Evolutionary conservation across 2,888 invertebrate species (phyloP), one percentile per base, ranked within the genome.

Genomic region (Entomobrya multifasciata): DNA sequence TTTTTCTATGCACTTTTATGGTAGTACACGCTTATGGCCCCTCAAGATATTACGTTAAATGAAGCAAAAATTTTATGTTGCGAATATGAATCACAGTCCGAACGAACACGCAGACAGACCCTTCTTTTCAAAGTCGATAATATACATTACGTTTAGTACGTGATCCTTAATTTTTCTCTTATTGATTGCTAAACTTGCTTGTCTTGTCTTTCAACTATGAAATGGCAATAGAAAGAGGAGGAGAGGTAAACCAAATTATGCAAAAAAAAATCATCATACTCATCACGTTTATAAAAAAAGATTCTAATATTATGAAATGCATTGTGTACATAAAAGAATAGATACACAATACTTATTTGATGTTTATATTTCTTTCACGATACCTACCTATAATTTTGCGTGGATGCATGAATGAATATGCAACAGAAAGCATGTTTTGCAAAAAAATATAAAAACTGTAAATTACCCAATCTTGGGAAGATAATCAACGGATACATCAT

Each of bases 131-230:
- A 78, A 78, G 15, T 52, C 55, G 52, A 57, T 55, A 60, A n/a
- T n/a, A n/a, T n/a, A n/a, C n/a, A n/a, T n/a, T n/a, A n/a, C n/a
- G n/a, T n/a, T n/a, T 6, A 6, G n/a, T 52, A 76, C 36, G 30
- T 11, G 52, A 22, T 76, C 74, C 36, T 52, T 55, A 36, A 55
- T 55, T 76, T n/a, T 55, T 55, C 55, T 76, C 36, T 76, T 76
- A 76, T 76, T 55, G 74, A 76, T 76, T 55, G 74, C 55, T 60
- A 80, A 72, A 80, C 49, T 84, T 49, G 52, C 70, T 77, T 77
- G 86, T 87, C 86, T 76, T 81, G 81, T 70, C 81, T 77, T 81
- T 82, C 81, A 65, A 52, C 70, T 87, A 70, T 74, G 36, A 15
- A 72, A 81, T 76, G 13, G n/a, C 62, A 30, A 57, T 27, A 60